Percentiles rank a stretch among this genome's conserved stretches.
These are phyloP conservation scores for Petrocephalus zakoni DNA, from an alignment of 2,113 vertebrate species.

Conservation along the genomic window DNA sequence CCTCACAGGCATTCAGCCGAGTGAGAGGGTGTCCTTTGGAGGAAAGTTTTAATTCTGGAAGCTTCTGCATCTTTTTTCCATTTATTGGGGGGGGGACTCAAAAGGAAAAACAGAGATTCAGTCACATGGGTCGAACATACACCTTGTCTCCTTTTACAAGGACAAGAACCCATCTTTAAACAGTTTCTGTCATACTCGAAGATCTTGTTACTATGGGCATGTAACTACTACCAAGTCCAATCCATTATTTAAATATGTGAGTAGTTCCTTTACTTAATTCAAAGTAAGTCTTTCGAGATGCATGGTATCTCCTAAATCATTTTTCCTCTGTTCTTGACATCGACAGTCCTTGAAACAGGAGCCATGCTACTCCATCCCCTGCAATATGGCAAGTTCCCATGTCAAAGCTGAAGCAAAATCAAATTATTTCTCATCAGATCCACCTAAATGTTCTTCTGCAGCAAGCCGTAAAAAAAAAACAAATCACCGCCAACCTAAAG, in stretches of 20 bases:
- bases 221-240: background rate
- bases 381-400: background rate
- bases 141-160: background rate
- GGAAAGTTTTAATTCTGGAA: constrained; percentile 11
- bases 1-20: background rate
- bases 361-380: background rate
- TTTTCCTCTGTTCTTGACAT: background rate
- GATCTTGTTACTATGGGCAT: constrained; percentile 5
- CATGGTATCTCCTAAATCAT: background rate
- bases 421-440: background rate
- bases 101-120: background rate
- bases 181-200: background rate
- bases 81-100: background rate
- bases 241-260: background rate
- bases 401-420: background rate
- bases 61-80: background rate
- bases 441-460: background rate
- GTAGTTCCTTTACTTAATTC: background rate
- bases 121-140: background rate
- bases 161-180: background rate
- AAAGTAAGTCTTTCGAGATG: background rate
- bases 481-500: background rate
- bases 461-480: background rate
- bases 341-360: background rate
- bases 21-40: background rate